Conservation (phyloP, 2,888 invertebrate genomes). For the Neoaliturus tenellus region DNA sequence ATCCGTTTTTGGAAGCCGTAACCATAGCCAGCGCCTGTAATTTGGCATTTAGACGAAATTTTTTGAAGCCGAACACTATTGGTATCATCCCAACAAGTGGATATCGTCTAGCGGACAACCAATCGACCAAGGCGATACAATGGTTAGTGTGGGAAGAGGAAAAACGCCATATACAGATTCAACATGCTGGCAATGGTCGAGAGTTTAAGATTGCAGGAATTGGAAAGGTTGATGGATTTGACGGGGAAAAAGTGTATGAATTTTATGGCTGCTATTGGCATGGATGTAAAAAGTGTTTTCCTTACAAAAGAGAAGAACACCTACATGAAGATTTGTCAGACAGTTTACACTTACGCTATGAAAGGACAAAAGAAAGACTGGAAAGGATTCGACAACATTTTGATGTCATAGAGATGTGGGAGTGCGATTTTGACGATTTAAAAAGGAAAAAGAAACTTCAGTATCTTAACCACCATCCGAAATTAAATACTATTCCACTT, state of each 20-base stretch:
- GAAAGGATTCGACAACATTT: neutral
- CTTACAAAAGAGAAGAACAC: constrained; percentile 11
- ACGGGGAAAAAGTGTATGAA: constrained; percentile 57
- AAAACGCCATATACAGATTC: constrained; percentile 58
- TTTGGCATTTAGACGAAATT: constrained; percentile 62
- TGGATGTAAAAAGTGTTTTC: constrained; percentile 57
- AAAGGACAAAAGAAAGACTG: constrained; percentile 37
- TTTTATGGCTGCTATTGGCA: constrained; percentile 61
- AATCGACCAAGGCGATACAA: constrained; percentile 62
- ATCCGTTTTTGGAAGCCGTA: constrained; percentile 66
- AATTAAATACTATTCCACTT: constrained; percentile 48
- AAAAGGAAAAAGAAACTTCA: neutral
- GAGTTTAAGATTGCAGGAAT: constrained; percentile 59
- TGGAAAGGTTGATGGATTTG: constrained; percentile 61
- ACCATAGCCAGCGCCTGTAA: constrained; percentile 67
- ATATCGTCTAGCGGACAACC: constrained; percentile 66
- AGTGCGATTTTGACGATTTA: constrained; percentile 52
- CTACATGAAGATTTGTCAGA: constrained; percentile 41
- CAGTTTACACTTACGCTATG: constrained; percentile 47
- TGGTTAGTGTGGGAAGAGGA: constrained; percentile 47
- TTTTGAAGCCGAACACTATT: constrained; percentile 66
- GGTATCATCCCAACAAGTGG: constrained; percentile 67
- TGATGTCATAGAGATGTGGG: constrained; percentile 58
- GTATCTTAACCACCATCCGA: neutral
- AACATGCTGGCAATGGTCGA: constrained; percentile 60